Evolutionary conservation across 2,888 invertebrate genomes (phyloP), one percentile per base, ranked within the genome.

Genomic region (Himalopsyche tibetana): DNA sequence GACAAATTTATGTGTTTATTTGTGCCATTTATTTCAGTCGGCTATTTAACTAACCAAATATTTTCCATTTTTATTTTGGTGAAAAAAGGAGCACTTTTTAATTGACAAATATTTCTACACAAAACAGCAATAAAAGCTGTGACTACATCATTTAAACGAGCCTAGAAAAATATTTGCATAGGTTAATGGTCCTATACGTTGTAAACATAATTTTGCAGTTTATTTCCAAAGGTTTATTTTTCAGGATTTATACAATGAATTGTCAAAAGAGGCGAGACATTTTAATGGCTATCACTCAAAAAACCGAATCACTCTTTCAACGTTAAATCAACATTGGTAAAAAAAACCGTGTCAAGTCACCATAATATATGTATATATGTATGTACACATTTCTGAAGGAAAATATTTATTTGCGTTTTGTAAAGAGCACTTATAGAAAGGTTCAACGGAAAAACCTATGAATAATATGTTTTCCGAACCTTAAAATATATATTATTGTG

Each of bases 241-340:
- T 51, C 51, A 51, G 15, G 15, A 51, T 3, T 51, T 15, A 15
- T 15, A 51, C 2, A 11, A 63, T 5, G 63, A 63, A 63, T 51
- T 51, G 63, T 63, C 74, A 28, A 74, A 36, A 38, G 74, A 5
- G 36, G 36, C 74, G 38, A 74, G 36, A 36, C 3, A 74, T 74
- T 74, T 74, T 74, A 74, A 74, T 74, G 74, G 74, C 74, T 74
- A 36, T 74, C 74, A 36, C 15, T 74, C 36, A 74, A 36, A 74
- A 28, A 74, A 36, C 36, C 19, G 38, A 36, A 74, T 36, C 19
- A 36, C 74, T 74, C 74, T 74, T 74, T 74, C 19, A 74, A 38
- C 74, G 36, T 19, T 36, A 12, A 74, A 74, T 36, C 74, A 74
- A 74, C 74, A 74, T 36, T 74, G 36, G 51, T 15, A 74, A 36